Evolutionary conservation across 1,140 invertebrate genomes (phyloP).

Genomic region (Pseudomyrmex pallidus): DNA sequence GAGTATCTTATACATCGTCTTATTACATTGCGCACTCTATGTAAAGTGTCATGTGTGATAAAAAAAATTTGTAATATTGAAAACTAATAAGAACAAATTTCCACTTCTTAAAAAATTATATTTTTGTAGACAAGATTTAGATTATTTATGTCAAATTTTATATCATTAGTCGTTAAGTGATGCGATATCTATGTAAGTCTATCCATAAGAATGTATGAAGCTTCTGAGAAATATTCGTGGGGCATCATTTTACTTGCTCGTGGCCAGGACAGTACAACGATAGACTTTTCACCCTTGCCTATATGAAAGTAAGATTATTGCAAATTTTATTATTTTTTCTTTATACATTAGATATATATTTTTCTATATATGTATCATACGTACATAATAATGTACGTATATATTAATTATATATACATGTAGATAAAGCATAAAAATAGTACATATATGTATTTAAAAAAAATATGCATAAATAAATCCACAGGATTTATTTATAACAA

Average conservation of each 20-base stretch:
- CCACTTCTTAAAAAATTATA: too few species aligned
- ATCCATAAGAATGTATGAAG: conserved; percentile 32
- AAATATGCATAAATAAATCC: too few species aligned
- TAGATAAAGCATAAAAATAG: too few species aligned
- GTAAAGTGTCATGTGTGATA: background rate
- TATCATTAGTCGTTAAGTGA: background rate
- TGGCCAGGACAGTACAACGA: background rate
- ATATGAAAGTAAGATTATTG: background rate
- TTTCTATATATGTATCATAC: background rate
- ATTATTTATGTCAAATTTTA: conserved; percentile 13
- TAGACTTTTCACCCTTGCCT: background rate
- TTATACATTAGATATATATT: background rate
- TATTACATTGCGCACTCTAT: background rate
- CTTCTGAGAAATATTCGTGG: conserved; percentile 4
- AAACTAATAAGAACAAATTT: background rate
- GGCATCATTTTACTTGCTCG: background rate
- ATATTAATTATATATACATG: too few species aligned
- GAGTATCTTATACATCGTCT: background rate
- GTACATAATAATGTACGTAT: background rate
- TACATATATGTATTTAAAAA: too few species aligned
- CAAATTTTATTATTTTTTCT: background rate
- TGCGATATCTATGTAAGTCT: conserved; percentile 40
- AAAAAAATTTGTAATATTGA: background rate
- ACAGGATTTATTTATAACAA: too few species aligned
- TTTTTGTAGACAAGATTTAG: background rate